Conservation (phyloP, 2,888 invertebrate genomes). For the Drosophila rellima region DNA sequence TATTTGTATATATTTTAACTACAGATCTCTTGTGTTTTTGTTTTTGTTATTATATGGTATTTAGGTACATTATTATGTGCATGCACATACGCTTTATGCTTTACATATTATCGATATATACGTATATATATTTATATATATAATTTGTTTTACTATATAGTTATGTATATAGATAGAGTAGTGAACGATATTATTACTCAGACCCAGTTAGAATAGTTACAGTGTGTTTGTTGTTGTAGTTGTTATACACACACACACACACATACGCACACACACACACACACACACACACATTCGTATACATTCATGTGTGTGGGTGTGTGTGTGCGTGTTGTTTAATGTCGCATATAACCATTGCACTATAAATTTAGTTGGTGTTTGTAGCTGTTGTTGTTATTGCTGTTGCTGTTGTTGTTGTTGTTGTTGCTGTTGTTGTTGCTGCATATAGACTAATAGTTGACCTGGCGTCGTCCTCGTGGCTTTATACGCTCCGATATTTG, state of each 20-base stretch:
- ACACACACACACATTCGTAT: neutral
- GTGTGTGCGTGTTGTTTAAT: slow-evolving; percentile 7
- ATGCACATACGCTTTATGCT: slow-evolving; percentile 19
- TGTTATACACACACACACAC: slow-evolving; percentile 12
- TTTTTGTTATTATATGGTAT: slow-evolving; percentile 23
- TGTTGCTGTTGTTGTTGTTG: slow-evolving; percentile 24
- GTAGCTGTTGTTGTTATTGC: slow-evolving; percentile 2
- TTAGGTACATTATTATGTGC: slow-evolving; percentile 41
- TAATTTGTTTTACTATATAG: slow-evolving; percentile 20
- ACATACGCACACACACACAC: neutral
- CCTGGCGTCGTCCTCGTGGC: slow-evolving; percentile 87
- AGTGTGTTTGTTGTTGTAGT: slow-evolving; percentile 17
- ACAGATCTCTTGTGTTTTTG: slow-evolving; percentile 2
- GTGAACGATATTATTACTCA: slow-evolving; percentile 53
- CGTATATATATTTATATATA: slow-evolving; percentile 9
- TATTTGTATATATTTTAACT: slow-evolving; percentile 11
- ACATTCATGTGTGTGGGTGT: neutral
- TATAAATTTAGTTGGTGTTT: slow-evolving; percentile 54
- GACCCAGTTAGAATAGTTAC: slow-evolving; percentile 58
- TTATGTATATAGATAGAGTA: slow-evolving; percentile 47
- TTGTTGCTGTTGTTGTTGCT: neutral
- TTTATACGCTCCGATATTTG: slow-evolving; percentile 98
- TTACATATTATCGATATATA: slow-evolving; percentile 22
- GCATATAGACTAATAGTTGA: slow-evolving; percentile 75
- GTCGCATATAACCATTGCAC: slow-evolving; percentile 47